Percentiles rank a stretch among this genome's conserved stretches.
Conservation (phyloP, 2,888 invertebrate species). For the Plemyria rubiginata region DNA sequence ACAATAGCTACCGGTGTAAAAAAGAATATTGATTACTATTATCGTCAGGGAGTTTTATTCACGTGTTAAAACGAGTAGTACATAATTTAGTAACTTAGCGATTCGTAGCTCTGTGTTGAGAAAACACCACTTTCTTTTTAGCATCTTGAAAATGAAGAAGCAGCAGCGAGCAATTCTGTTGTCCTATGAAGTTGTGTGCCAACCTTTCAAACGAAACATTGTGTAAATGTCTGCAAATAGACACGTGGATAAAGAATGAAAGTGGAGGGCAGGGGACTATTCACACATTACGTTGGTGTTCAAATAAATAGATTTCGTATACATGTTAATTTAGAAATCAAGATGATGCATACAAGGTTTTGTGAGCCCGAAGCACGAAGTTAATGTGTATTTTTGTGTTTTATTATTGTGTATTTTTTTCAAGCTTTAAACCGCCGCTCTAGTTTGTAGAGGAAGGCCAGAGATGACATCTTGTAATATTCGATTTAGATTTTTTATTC, state of each 20-base stretch:
- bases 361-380: not conserved
- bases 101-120: not conserved
- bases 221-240: constrained; percentile 14
- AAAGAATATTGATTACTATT: not conserved
- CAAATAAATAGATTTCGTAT: constrained; percentile 37
- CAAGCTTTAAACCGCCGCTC: too few relatives aligned
- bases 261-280: constrained; percentile 21
- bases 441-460: too few relatives aligned
- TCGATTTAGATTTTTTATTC: too few relatives aligned
- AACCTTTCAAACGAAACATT: not conserved
- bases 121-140: not conserved
- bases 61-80: too few relatives aligned
- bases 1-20: not conserved
- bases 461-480: too few relatives aligned
- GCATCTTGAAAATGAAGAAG: not conserved
- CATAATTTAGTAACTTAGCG: not conserved
- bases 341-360: constrained; percentile 20
- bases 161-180: not conserved
- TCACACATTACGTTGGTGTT: constrained; percentile 31
- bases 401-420: not conserved
- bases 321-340: constrained; percentile 49
- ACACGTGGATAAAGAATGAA: constrained; percentile 15
- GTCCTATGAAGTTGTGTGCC: not conserved
- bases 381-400: too few relatives aligned
- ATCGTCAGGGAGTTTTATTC: not conserved